A percentile compares a stretch with the other conserved stretches of the same genome.
These are phyloP conservation scores for Bufo gargarizans DNA, from an alignment of 2,113 vertebrate species.

Conservation along the genomic window DNA sequence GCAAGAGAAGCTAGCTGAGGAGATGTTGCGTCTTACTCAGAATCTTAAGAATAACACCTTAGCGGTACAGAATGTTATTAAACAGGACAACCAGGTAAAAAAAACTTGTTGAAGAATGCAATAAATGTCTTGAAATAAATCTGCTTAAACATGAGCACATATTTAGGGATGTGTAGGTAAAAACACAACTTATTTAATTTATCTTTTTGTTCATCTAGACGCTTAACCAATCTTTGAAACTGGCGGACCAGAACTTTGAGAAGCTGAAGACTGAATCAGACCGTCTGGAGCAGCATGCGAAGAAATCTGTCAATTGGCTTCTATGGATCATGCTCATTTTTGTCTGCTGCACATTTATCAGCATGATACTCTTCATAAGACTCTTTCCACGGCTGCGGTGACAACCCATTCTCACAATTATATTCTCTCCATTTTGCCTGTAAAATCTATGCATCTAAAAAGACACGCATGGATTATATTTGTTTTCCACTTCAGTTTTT, in stretches of 20 bases:
- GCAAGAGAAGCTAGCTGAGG: constrained; percentile 95
- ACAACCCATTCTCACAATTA: constrained; percentile 52
- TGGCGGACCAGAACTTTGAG: constrained; percentile 94
- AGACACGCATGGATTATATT: not conserved
- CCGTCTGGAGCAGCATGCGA: constrained; percentile 91
- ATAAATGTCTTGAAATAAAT: not conserved
- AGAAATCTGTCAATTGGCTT: constrained; percentile 97
- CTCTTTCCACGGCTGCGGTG: constrained; percentile 92
- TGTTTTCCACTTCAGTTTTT: not conserved
- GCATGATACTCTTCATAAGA: constrained; percentile 97
- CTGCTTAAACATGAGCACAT: not conserved
- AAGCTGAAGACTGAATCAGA: constrained; percentile 94
- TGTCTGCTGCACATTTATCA: constrained; percentile 94
- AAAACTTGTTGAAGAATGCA: not conserved
- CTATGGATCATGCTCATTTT: constrained; percentile 94
- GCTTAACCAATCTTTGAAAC: constrained; percentile 87
- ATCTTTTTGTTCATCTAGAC: constrained; percentile 72
- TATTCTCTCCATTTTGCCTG: not conserved
- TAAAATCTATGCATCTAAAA: not conserved
- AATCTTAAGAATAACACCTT: constrained; percentile 94
- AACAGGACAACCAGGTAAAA: constrained; percentile 95
- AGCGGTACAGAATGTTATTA: constrained; percentile 94
- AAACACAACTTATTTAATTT: not conserved
- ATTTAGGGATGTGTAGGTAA: not conserved
- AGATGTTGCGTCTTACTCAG: constrained; percentile 93